phyloP scores from a whole-genome alignment of 2,888 invertebrate genomes.

The Hemicrepidius hirtus region DNA sequence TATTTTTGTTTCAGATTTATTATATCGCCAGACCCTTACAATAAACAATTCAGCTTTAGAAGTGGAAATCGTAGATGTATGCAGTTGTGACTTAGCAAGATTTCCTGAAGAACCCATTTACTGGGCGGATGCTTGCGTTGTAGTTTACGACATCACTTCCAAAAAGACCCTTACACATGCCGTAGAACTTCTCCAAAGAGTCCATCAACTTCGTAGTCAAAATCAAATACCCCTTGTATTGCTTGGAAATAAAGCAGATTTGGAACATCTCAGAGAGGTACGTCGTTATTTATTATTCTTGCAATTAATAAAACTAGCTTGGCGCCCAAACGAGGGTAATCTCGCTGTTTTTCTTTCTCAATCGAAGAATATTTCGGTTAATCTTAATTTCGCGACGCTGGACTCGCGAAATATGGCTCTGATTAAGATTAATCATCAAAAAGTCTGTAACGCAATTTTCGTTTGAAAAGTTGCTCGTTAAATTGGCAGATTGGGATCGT shows the following conservation, averaged over 20 bases:
- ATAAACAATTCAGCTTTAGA: conserved; percentile 83
- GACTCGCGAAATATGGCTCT: conserved; percentile 4
- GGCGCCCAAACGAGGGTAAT: conserved; percentile 16
- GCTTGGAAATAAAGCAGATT: conserved; percentile 86
- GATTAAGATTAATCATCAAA: conserved; percentile 32
- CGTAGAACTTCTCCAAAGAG: conserved; percentile 77
- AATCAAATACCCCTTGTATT: conserved; percentile 78
- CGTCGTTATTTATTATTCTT: conserved; percentile 62
- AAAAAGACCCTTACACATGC: conserved; percentile 83
- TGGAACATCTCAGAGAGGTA: conserved; percentile 86
- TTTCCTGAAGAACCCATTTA: conserved; percentile 78
- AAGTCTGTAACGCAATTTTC: conserved; percentile 24
- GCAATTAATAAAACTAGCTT: conserved; percentile 5
- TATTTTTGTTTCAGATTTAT: conserved; percentile 77
- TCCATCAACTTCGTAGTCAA: conserved; percentile 72
- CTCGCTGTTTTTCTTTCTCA: conserved; percentile 23
- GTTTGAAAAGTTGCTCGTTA: conserved; percentile 19
- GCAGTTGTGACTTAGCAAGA: conserved; percentile 80
- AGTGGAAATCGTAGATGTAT: conserved; percentile 87
- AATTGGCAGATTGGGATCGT: conserved; percentile 40
- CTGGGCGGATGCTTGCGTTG: conserved; percentile 86
- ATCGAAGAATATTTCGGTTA: conserved; percentile 6
- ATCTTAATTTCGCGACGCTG: conserved; percentile 18
- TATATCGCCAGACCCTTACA: conserved; percentile 84
- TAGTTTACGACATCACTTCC: conserved; percentile 86